Percentiles rank a stretch among this genome's conserved stretches.
Conservation (phyloP, 2,888 invertebrate genomes). For the Esperia sulphurella region DNA sequence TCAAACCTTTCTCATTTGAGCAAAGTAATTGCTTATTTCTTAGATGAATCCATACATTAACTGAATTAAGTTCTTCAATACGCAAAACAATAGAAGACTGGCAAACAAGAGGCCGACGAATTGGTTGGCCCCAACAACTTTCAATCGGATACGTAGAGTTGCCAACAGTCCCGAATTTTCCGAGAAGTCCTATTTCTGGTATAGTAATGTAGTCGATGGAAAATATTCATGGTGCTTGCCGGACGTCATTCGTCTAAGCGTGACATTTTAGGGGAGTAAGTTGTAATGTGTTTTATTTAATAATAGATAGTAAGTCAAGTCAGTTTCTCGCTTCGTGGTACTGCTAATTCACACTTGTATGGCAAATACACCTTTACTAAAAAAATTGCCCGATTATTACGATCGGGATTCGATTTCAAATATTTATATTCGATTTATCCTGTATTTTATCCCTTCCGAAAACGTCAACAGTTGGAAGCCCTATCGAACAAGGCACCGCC, state of each 20-base stretch:
- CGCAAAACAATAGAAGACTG: slow-evolving; percentile 31
- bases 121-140: slow-evolving; percentile 32
- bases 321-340: no score
- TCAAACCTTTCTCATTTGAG: background rate
- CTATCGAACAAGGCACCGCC: slow-evolving; percentile 29
- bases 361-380: no score
- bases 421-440: no score
- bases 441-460: no score
- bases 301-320: no score
- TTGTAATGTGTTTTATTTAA: no score
- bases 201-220: background rate
- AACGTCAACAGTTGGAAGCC: no score
- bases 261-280: background rate
- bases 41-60: background rate
- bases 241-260: no score
- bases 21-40: background rate
- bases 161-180: background rate
- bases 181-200: background rate
- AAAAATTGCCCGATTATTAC: no score
- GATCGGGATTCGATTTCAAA: no score
- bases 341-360: no score
- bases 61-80: slow-evolving; percentile 23
- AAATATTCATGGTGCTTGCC: no score
- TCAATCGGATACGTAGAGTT: slow-evolving; percentile 14
- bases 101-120: slow-evolving; percentile 30